Evolutionary conservation across 2,113 vertebrate species (phyloP), one percentile per base, ranked within the genome.

Genomic region (Aldabrachelys gigantea): DNA sequence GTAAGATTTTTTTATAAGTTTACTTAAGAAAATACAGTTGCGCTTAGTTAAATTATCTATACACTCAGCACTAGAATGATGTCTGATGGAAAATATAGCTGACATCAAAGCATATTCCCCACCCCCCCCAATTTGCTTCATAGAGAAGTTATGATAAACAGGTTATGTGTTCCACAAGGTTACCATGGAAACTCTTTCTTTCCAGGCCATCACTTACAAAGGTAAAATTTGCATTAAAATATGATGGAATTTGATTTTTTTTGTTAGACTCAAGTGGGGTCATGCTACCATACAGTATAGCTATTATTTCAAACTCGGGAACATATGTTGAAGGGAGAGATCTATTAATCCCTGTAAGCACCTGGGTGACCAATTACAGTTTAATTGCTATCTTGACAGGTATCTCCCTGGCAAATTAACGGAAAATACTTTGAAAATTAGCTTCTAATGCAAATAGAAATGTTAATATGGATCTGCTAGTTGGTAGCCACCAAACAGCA

Each of bases 161-260:
- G 98, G 98, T 98, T 98, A 96, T 97, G 96, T 98, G 97, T 98
- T 98, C 97, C 96, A 95, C 90, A 97, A 95, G 96, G 98, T 98
- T 98, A 98, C 98, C 96, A 98, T 98, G 98, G 98, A 98, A 98
- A 98, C 98, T 83, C 95, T 97, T 98, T 98, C 98, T 98, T 98
- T 98, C 96, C 98, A 97, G 97, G 97, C 97, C 98, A 98, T 98
- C 95, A 98, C 96, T 98, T 98, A 98, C 97, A 98, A 98, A 98
- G 98, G 98, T 98, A 98, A 98, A 97, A 98, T 98, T 98, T 98
- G 98, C 98, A 98, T 98, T 98, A 98, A 98, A 98, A 98, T 98
- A 96, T 97, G 97, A 98, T 97, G 96, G 96, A 98, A 98, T 97
- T 97, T 97, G 96, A 97, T 97, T 97, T 97, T 97, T 92, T 97